Evolutionary conservation across 2,888 invertebrate species (phyloP).

Genomic region (Salpingus planirostris): DNA sequence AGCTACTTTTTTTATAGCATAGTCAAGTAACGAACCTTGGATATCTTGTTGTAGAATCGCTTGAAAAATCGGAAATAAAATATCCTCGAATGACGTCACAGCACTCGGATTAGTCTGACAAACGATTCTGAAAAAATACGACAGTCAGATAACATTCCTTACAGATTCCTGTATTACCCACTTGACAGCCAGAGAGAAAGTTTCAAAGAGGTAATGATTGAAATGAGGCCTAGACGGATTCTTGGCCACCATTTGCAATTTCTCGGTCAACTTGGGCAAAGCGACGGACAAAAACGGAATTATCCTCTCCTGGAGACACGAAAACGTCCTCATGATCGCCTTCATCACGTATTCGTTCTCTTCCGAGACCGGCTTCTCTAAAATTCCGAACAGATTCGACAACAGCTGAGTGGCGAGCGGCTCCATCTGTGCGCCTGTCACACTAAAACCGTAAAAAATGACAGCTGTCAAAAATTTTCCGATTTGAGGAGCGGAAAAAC

Average conservation of each 20-base stretch:
- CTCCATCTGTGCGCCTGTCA: constrained; percentile 53
- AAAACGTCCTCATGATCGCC: constrained; percentile 86
- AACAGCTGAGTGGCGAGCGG: constrained; percentile 64
- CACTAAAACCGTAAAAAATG: too few species aligned
- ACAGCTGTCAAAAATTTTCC: too few species aligned
- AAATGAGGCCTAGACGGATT: constrained; percentile 96
- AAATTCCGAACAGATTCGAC: constrained; percentile 63
- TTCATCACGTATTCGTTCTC: constrained; percentile 99
- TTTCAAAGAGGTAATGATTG: constrained; percentile 97
- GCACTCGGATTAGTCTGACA: constrained; percentile 73
- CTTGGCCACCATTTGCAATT: constrained; percentile 73
- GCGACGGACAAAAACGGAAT: constrained; percentile 73
- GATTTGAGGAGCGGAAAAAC: constrained; percentile 23
- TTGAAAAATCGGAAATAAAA: constrained; percentile 92
- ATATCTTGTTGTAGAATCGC: constrained; percentile 90
- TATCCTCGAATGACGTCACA: constrained; percentile 81
- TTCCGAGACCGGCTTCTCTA: constrained; percentile 64
- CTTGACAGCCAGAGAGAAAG: constrained; percentile 81
- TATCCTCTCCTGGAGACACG: constrained; percentile 69
- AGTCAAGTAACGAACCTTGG: constrained; percentile 53
- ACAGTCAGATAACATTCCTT: background rate
- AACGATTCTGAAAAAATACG: constrained; percentile 54
- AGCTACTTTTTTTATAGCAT: too few species aligned
- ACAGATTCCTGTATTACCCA: too few species aligned
- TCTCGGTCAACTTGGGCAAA: constrained; percentile 75